phyloP scores from a whole-genome alignment of 2,113 vertebrate species.

The Chiloscyllium plagiosum region DNA sequence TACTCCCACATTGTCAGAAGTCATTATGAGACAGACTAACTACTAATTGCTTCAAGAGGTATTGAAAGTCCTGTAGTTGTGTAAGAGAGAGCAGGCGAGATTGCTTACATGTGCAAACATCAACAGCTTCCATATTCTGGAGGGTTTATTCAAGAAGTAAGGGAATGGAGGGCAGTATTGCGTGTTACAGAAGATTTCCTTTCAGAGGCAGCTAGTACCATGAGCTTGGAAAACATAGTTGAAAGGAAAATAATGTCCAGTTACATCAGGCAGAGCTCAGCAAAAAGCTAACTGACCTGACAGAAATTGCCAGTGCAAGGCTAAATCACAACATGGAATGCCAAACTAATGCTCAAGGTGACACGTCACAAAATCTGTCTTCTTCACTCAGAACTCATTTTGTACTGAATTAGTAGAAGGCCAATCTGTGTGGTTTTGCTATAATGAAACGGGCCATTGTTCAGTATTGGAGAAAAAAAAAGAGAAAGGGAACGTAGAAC shows the following conservation, averaged over 20 bases:
- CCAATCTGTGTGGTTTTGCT: background rate
- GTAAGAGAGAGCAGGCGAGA: background rate
- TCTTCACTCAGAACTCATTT: background rate
- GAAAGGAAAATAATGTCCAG: background rate
- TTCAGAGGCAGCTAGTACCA: background rate
- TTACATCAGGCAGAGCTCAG: background rate
- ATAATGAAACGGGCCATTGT: background rate
- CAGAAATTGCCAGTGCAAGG: background rate
- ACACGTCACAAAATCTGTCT: background rate
- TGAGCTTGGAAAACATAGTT: background rate
- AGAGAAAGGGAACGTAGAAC: background rate
- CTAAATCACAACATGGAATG: background rate
- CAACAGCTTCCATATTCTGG: background rate
- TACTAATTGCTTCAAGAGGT: background rate
- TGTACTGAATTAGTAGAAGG: background rate
- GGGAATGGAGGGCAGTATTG: background rate
- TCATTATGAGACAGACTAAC: background rate
- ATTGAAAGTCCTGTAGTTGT: background rate
- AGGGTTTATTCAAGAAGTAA: background rate
- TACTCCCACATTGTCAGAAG: background rate
- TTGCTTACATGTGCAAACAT: background rate
- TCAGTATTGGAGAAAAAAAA: background rate
- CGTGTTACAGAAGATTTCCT: background rate
- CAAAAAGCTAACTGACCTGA: background rate
- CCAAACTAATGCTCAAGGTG: background rate